Evolutionary conservation across 2,797 vertebrate species (phyloP), one percentile per base, ranked within the genome.

Genomic region (Argya squamiceps): DNA sequence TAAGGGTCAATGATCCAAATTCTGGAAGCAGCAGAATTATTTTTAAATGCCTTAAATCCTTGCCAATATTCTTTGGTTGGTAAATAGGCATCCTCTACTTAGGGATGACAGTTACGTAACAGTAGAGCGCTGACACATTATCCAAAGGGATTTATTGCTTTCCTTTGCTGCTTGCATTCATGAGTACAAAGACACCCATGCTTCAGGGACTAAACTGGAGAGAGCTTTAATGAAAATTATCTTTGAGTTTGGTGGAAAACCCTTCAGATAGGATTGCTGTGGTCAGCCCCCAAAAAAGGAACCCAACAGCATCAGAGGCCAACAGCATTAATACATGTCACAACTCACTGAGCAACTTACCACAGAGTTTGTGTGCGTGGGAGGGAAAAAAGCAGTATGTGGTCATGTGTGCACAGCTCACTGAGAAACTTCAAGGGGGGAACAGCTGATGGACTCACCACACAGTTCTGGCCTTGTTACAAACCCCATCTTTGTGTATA

Each of bases 91-190:
- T 88, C 44, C 83, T 81, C 43, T 84, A 39, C 29, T 88, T 56
- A 55, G 30, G 53, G 81, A 49, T 80, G 23, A 46, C 21, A 80
- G 34, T 80, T 83, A 63, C 6, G 36, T 59, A 93, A 73, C 55
- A 89, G 37, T 5, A 49, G 50, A 75, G 53, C 47, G 43, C 29
- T 73, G 41, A 44, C 67, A 84, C 43, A 37, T 63, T 63, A 84
- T 80, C 92, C 52, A 63, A 53, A 88, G 53, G 34, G 22, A 81
- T 93, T 89, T 91, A 81, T 46, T 86, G 46, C 46, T 87, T 78
- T 64, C 26, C 49, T 76, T 65, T 79, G 70, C 56, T 44, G 10
- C 52, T 94, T 63, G 77, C 32, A 70, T 63, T 87, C 44, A 47
- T 32, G 9, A 75, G 29, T 3, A 69, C 43, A 84, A 89, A 89